Evolutionary conservation across 2,888 invertebrate genomes (phyloP).

Genomic region (Napeogenes inachia): DNA sequence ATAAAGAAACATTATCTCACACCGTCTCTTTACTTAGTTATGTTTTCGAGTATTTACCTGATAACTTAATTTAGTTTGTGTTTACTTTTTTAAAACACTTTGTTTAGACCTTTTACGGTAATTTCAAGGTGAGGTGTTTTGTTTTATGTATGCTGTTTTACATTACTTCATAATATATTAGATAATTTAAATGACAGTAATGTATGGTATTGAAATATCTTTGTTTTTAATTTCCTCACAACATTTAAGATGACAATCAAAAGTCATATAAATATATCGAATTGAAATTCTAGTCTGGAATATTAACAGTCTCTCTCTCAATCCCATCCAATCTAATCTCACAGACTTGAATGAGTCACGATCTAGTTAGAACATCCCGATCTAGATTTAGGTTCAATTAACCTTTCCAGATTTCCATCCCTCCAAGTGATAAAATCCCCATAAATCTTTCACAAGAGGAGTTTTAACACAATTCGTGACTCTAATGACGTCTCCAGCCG

Average conservation of each 20-base stretch:
- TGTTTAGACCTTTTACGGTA: constrained; percentile 22
- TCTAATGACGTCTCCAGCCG: constrained; percentile 49
- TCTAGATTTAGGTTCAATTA: constrained; percentile 26
- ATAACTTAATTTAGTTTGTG: constrained; percentile 48
- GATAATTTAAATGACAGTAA: too few species aligned
- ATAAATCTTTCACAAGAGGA: constrained; percentile 57
- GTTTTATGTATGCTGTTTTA: too few species aligned
- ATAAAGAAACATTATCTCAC: constrained; percentile 8
- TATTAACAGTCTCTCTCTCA: too few species aligned
- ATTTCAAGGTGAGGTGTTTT: constrained; percentile 20
- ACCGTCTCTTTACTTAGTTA: constrained; percentile 10
- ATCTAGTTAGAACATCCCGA: constrained; percentile 3
- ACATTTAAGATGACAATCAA: too few species aligned
- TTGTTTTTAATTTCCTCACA: too few species aligned
- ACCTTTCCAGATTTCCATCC: constrained; percentile 27
- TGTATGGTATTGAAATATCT: too few species aligned
- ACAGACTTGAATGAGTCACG: not conserved
- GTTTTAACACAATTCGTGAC: constrained; percentile 66
- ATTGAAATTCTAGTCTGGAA: too few species aligned
- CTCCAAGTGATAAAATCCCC: constrained; percentile 39
- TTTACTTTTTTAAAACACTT: constrained; percentile 12
- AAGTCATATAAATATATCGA: too few species aligned
- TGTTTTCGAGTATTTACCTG: constrained; percentile 42
- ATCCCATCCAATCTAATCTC: not conserved
- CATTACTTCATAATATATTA: too few species aligned